Base-by-base conservation (phyloP, 2,888 invertebrate genomes). In the Nasonia oneida region DNA sequence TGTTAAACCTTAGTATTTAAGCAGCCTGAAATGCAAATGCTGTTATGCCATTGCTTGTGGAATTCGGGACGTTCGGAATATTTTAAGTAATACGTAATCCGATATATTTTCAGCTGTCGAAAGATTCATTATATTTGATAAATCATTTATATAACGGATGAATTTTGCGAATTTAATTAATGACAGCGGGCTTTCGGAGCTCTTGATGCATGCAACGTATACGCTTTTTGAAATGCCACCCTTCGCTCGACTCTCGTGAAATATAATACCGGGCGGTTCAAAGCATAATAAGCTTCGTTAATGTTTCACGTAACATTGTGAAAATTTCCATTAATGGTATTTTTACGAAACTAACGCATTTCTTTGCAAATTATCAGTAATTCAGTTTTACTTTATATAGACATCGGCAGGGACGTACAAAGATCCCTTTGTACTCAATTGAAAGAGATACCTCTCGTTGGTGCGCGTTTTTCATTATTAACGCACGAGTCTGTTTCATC, bases 231-330 rank as follows among this genome's bases (percentile, higher is more conserved):
- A 67, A 29, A 67, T 67, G 33, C 67, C 29, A 53, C 39, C 39
- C 82, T 76, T 70, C 70, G 70, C 18, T 64, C n/a, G 42, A 80
- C 39, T 57, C 53, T 53, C 39, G 12, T 14, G 50, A 78, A 67
- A 61, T 61, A 42, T 67, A 53, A 78, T 37, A 61, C 39, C 57
- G 77, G 42, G n/a, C 61, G 33, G n/a, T 10, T 64, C 33, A 47
- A 64, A 61, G 64, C 33, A 78, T 4, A 78, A 53, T 15, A 15
- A 78, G 78, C 42, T 78, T 78, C 29, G 42, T 18, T 12, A 57
- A 57, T 76, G 78, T 47, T 47, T 67, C 78, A 29, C 15, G 23
- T 78, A 67, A 64, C 64, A 39, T 42, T 47, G 37, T 18, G 33
- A 23, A 53, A 76, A 61, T 39, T 47, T 67, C 18, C 64, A 64